phyloP scores from a whole-genome alignment of 2,113 vertebrate genomes.

The Cyrtonyx montezumae region DNA sequence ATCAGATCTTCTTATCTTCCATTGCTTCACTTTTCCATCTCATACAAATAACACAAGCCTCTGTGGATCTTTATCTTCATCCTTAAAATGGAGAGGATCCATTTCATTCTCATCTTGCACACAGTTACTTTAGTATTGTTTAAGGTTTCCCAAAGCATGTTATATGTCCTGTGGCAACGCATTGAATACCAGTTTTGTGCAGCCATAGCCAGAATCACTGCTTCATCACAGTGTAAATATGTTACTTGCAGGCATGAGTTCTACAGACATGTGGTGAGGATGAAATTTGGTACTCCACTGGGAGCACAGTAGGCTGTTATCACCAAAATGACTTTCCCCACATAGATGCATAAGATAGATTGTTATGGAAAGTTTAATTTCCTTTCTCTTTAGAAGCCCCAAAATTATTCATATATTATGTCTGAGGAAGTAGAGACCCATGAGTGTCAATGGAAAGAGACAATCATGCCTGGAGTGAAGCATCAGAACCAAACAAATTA shows the following conservation, averaged over 20 bases:
- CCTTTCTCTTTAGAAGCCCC: background rate
- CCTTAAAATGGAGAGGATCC: background rate
- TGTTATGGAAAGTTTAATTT: background rate
- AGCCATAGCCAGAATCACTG: background rate
- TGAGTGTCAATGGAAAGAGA: background rate
- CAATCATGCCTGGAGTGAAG: background rate
- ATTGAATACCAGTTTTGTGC: background rate
- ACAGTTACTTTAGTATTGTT: background rate
- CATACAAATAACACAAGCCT: background rate
- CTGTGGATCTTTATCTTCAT: background rate
- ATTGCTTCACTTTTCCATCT: background rate
- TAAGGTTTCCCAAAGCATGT: background rate
- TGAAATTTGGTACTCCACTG: background rate
- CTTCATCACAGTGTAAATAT: accelerated
- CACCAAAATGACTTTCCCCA: background rate
- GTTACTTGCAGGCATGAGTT: background rate
- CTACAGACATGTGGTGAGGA: accelerated
- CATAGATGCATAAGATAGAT: accelerated
- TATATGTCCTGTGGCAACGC: background rate
- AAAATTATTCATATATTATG: background rate
- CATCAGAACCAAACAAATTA: accelerated
- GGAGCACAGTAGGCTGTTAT: background rate
- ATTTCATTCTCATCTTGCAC: background rate
- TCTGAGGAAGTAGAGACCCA: background rate
- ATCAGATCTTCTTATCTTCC: background rate